Evolutionary conservation across 2,113 vertebrate genomes (phyloP).

Genomic region (Strix aluco): DNA sequence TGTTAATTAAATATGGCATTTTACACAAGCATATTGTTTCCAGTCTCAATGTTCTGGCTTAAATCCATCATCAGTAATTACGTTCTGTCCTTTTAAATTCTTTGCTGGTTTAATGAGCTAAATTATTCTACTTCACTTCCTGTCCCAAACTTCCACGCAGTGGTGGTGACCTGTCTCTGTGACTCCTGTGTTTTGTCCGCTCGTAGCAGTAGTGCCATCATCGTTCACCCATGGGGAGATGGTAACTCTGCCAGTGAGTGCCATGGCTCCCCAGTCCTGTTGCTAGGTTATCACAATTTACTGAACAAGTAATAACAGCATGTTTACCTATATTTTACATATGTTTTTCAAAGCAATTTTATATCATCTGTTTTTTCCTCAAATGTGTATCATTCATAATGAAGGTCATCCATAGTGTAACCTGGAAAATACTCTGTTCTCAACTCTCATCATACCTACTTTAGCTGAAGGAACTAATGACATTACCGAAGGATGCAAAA

Average conservation of each 20-base stretch:
- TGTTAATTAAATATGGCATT: slow-evolving; percentile 63
- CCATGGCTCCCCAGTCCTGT: not conserved
- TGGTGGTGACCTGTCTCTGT: not conserved
- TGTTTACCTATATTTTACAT: not conserved
- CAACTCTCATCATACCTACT: not conserved
- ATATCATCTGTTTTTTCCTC: not conserved
- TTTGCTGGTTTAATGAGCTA: slow-evolving; percentile 7
- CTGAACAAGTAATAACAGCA: too few relatives aligned
- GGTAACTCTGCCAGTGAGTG: not conserved
- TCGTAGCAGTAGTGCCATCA: rapidly evolving
- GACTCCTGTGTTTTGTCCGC: not conserved
- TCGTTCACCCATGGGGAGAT: not conserved
- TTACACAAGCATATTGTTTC: slow-evolving; percentile 52
- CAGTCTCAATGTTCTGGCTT: slow-evolving; percentile 54
- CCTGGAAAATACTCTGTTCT: not conserved
- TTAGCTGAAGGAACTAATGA: not conserved
- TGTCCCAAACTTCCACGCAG: not conserved
- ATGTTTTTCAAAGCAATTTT: not conserved
- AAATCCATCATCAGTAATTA: slow-evolving; percentile 60
- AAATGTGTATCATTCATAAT: not conserved
- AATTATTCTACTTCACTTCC: slow-evolving; percentile 32
- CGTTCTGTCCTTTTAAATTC: slow-evolving; percentile 32
- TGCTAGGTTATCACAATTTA: not conserved
- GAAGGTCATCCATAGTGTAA: not conserved
- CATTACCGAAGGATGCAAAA: not conserved